Evolutionary conservation across 2,113 vertebrate genomes (phyloP).

Genomic region (Cyanoramphus novaezelandiae): DNA sequence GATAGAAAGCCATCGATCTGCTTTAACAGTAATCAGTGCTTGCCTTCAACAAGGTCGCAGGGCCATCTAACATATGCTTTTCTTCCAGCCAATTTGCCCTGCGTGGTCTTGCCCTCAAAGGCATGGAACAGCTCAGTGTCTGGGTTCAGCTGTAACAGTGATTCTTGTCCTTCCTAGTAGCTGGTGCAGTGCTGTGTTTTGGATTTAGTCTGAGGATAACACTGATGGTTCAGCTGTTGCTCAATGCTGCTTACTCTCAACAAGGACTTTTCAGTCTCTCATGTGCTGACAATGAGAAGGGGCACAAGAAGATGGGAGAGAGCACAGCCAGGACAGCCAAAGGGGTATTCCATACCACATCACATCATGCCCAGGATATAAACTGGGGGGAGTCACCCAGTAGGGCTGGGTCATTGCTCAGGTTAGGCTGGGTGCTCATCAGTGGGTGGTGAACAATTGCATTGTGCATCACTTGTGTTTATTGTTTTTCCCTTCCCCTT

Average conservation of each 20-base stretch:
- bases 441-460: not conserved
- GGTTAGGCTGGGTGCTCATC: not conserved
- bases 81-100: not conserved
- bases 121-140: accelerated
- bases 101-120: not conserved
- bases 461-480: not conserved
- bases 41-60: not conserved
- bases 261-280: not conserved
- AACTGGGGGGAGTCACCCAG: not conserved
- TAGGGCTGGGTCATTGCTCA: not conserved
- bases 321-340: not conserved
- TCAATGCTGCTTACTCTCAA: not conserved
- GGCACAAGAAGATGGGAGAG: not conserved
- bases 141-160: not conserved
- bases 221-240: not conserved
- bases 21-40: not conserved
- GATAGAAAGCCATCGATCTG: constrained; percentile 28
- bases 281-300: not conserved
- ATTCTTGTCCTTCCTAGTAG: not conserved
- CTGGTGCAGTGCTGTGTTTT: not conserved
- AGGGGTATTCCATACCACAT: not conserved
- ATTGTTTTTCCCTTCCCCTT: not conserved
- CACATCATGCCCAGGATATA: not conserved
- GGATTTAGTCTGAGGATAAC: not conserved
- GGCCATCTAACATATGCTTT: not conserved